Evolutionary conservation across 2,113 vertebrate species (phyloP).

Genomic region (Ivindomyrus marchei): DNA sequence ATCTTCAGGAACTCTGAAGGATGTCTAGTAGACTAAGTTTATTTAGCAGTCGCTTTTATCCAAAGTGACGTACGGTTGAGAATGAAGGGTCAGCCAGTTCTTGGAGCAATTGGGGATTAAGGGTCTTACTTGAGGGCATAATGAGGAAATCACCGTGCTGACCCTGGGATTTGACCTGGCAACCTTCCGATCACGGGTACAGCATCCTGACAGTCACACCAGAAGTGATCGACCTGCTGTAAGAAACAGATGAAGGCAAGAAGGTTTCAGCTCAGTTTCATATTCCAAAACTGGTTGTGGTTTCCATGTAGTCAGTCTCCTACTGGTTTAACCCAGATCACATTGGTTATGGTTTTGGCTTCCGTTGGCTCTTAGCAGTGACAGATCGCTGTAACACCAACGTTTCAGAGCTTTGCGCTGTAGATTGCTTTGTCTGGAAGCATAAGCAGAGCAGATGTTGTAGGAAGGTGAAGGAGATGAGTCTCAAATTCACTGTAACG

Average conservation of each 20-base stretch:
- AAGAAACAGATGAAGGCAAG: background rate
- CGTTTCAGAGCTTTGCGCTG: background rate
- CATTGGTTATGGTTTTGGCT: background rate
- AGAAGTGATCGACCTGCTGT: background rate
- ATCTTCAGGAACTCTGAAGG: background rate
- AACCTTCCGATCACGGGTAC: background rate
- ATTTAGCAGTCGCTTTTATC: background rate
- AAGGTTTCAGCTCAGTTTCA: background rate
- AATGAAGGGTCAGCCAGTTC: background rate
- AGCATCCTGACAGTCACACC: background rate
- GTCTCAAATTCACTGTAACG: background rate
- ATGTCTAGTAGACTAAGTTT: background rate
- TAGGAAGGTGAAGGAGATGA: background rate
- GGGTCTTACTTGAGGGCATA: background rate
- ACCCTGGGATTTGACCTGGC: background rate
- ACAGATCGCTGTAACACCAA: background rate
- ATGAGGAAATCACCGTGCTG: background rate
- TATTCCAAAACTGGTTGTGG: background rate
- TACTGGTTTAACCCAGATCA: background rate
- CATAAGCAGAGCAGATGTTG: background rate
- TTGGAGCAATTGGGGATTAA: background rate
- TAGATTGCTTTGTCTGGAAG: background rate
- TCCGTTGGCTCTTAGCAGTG: background rate
- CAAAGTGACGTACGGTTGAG: background rate
- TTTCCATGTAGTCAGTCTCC: background rate